phyloP scores from a whole-genome alignment of 2,797 vertebrate genomes.

The Melanogrammus aeglefinus region DNA sequence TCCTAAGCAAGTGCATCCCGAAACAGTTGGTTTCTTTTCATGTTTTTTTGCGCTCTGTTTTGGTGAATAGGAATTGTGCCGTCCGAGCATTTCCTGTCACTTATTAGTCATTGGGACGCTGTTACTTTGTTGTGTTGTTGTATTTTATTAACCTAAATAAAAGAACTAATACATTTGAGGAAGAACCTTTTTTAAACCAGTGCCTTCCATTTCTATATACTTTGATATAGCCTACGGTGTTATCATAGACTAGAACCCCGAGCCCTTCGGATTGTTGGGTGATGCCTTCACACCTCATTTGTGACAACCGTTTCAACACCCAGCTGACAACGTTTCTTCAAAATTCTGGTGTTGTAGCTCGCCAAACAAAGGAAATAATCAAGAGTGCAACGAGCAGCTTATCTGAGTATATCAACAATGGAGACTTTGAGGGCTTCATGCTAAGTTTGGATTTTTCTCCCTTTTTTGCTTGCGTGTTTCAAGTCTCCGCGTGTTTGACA shows the following conservation, averaged over 20 bases:
- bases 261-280: slow-evolving; percentile 37
- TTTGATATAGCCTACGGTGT: slow-evolving; percentile 35
- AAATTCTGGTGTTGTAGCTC: slow-evolving; percentile 67
- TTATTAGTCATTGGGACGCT: slow-evolving; percentile 70
- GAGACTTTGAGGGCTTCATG: slow-evolving; percentile 93
- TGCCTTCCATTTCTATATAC: slow-evolving; percentile 68
- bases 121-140: slow-evolving; percentile 20
- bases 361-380: slow-evolving; percentile 78
- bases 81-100: slow-evolving; percentile 53
- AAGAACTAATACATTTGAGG: slow-evolving; percentile 18
- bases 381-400: slow-evolving; percentile 92
- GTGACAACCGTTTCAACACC: slow-evolving; percentile 18
- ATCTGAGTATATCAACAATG: slow-evolving; percentile 88
- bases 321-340: neutral
- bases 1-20: slow-evolving; percentile 60
- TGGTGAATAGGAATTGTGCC: slow-evolving; percentile 48
- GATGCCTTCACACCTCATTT: slow-evolving; percentile 10
- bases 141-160: slow-evolving; percentile 21
- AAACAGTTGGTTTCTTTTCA: slow-evolving; percentile 62
- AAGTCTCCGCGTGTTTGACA: neutral
- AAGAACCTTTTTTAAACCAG: slow-evolving; percentile 23
- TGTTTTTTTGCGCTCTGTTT: slow-evolving; percentile 56
- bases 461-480: neutral
- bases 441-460: slow-evolving; percentile 73
- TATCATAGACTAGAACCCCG: slow-evolving; percentile 58